Conservation (phyloP, 1,140 invertebrate species). For the Achatina immaculata region DNA sequence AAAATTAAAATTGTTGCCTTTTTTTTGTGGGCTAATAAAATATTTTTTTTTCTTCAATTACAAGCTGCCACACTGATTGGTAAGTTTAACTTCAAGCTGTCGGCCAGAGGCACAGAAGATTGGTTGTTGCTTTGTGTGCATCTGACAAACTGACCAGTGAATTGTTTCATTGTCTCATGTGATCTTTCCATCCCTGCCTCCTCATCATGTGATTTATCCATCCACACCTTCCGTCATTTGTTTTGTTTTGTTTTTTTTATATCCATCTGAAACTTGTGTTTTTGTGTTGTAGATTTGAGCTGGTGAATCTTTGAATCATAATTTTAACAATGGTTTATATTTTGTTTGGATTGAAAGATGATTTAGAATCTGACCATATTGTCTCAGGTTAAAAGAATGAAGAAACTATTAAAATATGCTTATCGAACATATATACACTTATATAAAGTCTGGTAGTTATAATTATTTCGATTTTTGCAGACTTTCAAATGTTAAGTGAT, state of each 20-base stretch:
- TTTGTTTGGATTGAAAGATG: neutral
- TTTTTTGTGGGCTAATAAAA: neutral
- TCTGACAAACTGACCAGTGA: slow-evolving; percentile 1
- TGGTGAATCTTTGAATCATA: too few species aligned
- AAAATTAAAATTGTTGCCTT: neutral
- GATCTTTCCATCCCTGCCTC: too few species aligned
- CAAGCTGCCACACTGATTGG: slow-evolving; percentile 39
- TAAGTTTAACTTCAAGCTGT: slow-evolving; percentile 18
- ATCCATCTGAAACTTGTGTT: too few species aligned
- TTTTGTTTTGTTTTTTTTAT: neutral
- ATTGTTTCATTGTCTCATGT: neutral
- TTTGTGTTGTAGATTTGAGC: too few species aligned
- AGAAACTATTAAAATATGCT: too few species aligned
- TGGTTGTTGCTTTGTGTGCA: neutral
- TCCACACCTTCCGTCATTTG: neutral
- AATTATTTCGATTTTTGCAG: too few species aligned
- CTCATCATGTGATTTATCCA: slow-evolving; percentile 1
- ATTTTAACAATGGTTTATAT: neutral
- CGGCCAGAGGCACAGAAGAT: neutral
- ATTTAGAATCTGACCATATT: neutral
- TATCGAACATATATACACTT: too few species aligned
- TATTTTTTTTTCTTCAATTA: slow-evolving; percentile 12
- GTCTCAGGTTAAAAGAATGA: slow-evolving; percentile 14
- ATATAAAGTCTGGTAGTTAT: too few species aligned
- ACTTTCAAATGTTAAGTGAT: too few species aligned